Evolutionary conservation across 2,888 invertebrate genomes (phyloP), one percentile per base, ranked within the genome.

Genomic region (Galerucella pusilla): DNA sequence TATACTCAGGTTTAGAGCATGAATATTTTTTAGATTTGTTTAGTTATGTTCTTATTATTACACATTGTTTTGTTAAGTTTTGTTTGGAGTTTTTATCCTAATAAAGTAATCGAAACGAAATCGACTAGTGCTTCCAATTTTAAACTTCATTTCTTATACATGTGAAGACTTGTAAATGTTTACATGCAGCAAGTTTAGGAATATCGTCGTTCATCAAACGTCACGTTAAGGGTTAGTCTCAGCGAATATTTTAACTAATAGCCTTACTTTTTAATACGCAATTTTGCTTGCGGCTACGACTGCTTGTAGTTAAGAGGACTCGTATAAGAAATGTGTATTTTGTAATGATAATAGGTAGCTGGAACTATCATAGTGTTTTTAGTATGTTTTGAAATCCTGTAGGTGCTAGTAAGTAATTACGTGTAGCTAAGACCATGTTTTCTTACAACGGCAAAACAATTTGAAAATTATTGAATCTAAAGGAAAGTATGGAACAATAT

Each of bases 121-220:
- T 57, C 57, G 45, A 74, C 49, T 74, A 71, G 67, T 78, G 72
- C 60, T 73, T 75, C 70, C 57, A 64, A 75, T 71, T 67, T 68
- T 63, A 74, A 73, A 69, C 72, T 63, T 68, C 63, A 68, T 65
- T 20, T 74, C 72, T 66, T 63, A 67, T 60, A 72, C 68, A 73
- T 70, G 73, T 76, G 78, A 78, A 78, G 78, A 75, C 65, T 78
- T 79, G 70, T 77, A 75, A 79, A 75, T 78, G 71, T 80, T 87
- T 87, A 84, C 88, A 87, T 85, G 87, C 88, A 87, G 87, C 88
- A 79, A 87, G 84, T 83, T 84, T 85, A 84, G 87, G 88, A 86
- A 82, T 86, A 75, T 86, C 87, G 71, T 84, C 87, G 76, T 85
- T 86, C 85, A 85, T 86, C 82, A 86, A 86, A 79, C 86, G 86